Base-by-base conservation (phyloP, 1,140 invertebrate genomes). In the Portunus trituberculatus region DNA sequence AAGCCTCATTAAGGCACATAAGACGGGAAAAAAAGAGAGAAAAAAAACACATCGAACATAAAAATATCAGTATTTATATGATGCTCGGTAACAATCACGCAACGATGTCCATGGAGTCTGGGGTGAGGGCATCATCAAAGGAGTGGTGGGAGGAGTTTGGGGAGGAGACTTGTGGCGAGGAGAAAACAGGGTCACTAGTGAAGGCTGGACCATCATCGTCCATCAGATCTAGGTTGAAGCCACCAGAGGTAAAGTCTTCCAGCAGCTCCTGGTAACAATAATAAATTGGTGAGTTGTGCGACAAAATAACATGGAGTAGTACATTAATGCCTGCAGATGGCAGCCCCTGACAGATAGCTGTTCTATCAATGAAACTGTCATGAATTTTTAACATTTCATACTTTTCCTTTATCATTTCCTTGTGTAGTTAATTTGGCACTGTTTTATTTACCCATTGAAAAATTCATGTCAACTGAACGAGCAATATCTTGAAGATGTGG, bases 201-300 rank as follows among this genome's bases (percentile, higher is more conserved):
- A 95, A 95, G 16, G 95, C 92, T 45, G 95, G 95, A 25, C 95
- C 95, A 32, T 95, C 95, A 25, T 95, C 95, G 29, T 95, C 95
- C 95, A 95, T 95, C 92, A 95, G 67, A 83, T 95, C 95, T 52
- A 95, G 39, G 87, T 95, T 95, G 67, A 95, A 95, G n/a, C 92
- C 95, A 16, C 92, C 95, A 8, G 95, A 95, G n/a, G 92, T 95
- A 76, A 95, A 95, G 92, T 95, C 95, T 39, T 95, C 95, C n/a
- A 95, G 84, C 12, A 95, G 92, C 46, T 95, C 95, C 95, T 95
- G 87, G 48, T 14, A 14, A 28, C 28, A 32, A 87, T 14, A 29
- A 32, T 16, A 76, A n/a, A 39, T 7, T 7, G 28, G 84, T 31
- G 14, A 59, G n/a, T 45, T 67, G 59, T 25, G 14, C 29, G 91